phyloP scores from a whole-genome alignment of 2,113 vertebrate species.

The Cyanocitta stelleri region DNA sequence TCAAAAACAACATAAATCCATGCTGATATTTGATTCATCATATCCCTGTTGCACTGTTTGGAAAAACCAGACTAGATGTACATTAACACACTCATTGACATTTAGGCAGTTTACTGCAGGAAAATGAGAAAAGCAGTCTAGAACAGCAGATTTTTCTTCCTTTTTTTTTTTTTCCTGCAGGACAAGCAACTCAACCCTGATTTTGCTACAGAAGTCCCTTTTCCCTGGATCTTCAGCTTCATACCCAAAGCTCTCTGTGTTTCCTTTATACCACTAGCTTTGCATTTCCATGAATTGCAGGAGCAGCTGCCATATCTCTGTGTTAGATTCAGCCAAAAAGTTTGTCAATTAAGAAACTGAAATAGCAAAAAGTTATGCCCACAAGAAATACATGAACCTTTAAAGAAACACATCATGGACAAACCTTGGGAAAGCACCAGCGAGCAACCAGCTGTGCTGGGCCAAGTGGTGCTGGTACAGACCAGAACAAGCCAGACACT shows the following conservation, averaged over 20 bases:
- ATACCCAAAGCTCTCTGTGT: neutral
- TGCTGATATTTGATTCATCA: neutral
- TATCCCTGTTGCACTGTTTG: neutral
- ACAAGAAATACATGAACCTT: neutral
- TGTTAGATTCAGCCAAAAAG: neutral
- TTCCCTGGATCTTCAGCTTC: neutral
- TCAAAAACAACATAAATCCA: neutral
- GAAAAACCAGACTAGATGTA: neutral
- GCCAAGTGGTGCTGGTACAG: neutral
- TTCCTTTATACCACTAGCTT: neutral
- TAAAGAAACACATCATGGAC: rapidly evolving
- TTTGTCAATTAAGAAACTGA: no score
- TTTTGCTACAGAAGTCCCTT: neutral
- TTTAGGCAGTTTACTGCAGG: neutral
- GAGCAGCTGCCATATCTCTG: neutral
- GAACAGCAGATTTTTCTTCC: neutral
- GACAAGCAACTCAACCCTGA: neutral
- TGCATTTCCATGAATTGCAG: neutral
- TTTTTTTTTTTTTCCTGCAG: neutral
- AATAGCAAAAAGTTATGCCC: no score
- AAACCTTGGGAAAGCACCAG: neutral
- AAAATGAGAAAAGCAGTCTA: neutral
- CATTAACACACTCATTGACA: neutral
- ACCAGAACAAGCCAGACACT: neutral
- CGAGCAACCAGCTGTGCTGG: neutral